Evolutionary conservation across 2,113 vertebrate species (phyloP), one percentile per base, ranked within the genome.

Genomic region (Puffinus mauretanicus): DNA sequence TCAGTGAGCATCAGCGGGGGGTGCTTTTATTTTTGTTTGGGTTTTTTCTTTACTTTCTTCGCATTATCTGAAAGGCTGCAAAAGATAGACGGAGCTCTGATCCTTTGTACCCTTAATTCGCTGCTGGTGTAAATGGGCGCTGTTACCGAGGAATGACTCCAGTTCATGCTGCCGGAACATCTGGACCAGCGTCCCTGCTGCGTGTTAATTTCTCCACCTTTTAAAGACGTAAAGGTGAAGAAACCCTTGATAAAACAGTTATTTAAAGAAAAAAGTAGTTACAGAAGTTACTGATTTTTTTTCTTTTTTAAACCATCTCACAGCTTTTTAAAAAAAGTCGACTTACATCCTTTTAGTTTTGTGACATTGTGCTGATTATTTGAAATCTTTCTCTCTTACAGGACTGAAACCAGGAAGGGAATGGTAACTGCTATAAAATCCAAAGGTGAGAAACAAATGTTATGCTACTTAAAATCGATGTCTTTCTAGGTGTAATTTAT

Each of bases 391-490:
- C 77, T 96, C 97, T 93, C 98, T 99, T 96, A 93, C 97, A 99
- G 99, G 94, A 90, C 93, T 92, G 98, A 97, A 96, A 51, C 82
- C 49, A 21, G 88, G 95, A 97, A 92, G 86, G 97, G 97, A 93
- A 52, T 34, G 30, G 78, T 96, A 86, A 86, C 98, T 95, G 97
- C 96, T 65, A 93, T 98, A 73, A 98, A 97, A 92, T 99, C 98
- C 55, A 98, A 99, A 98, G 99, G 99, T 99, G 98, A 98, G 98
- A 47, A 46, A 46, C 5, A 1, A 34, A 15, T 2, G 10, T 81
- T 46, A 25, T 0, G 1, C n/a, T 64, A 5, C 11, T 65, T 26
- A 54, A 66, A 82, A 47, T 24, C 0, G 0, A 3, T 9, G 13
- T 60, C 29, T 36, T 44, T 61, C 22, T 6, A 13, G 42, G 29